Percentiles rank a stretch among this genome's conserved stretches.
phyloP scores from a whole-genome alignment of 2,113 vertebrate genomes.

The Oryzias celebensis region DNA sequence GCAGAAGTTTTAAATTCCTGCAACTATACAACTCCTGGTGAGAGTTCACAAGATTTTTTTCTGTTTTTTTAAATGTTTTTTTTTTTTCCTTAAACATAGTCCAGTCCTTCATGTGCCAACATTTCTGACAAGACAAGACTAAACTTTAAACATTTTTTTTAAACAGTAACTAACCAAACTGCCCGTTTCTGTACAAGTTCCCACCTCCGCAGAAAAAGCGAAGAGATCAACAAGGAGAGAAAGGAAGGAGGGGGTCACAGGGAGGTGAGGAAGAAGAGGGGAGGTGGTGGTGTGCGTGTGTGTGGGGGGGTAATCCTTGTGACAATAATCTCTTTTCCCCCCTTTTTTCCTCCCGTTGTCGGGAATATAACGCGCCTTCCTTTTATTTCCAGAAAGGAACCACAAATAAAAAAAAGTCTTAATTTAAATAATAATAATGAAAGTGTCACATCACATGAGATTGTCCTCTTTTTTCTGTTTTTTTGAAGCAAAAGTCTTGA shows the following conservation, averaged over 20 bases:
- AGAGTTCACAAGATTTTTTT: conserved; percentile 89
- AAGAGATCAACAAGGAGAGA: conserved; percentile 80
- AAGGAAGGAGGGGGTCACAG: conserved; percentile 27
- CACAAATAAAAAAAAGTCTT: conserved; percentile 86
- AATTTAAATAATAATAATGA: conserved; percentile 98
- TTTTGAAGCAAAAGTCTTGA: conserved; percentile 76
- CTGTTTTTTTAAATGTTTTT: conserved; percentile 69
- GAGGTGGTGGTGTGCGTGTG: neutral
- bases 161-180: conserved; percentile 90
- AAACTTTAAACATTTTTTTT: conserved; percentile 67
- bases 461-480: conserved; percentile 80
- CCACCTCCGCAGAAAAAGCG: conserved; percentile 91
- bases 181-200: conserved; percentile 88
- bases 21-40: conserved; percentile 95
- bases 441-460: conserved; percentile 84
- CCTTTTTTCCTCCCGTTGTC: conserved; percentile 81
- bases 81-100: conserved; percentile 77
- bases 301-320: conserved; percentile 57
- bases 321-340: conserved; percentile 75
- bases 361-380: conserved; percentile 95
- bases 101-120: conserved; percentile 90
- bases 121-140: conserved; percentile 85
- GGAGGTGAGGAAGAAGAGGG: neutral
- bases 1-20: conserved; percentile 92
- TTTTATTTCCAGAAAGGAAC: conserved; percentile 88